Percentiles rank a stretch among this genome's conserved stretches.
Conservation (phyloP, 2,113 vertebrate species). For the Percopsis transmontana region DNA sequence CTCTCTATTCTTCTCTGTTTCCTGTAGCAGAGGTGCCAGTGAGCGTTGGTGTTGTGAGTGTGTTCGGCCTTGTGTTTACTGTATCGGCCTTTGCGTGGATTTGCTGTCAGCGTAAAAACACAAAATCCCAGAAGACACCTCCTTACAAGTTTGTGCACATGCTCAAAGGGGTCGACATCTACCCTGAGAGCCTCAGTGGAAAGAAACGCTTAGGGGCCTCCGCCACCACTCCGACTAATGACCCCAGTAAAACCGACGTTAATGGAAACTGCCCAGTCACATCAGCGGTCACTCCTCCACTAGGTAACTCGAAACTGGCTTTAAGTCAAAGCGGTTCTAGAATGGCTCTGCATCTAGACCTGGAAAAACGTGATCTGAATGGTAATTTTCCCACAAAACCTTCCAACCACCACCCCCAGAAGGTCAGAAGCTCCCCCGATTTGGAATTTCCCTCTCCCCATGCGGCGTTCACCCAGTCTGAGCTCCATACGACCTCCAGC, state of each 20-base stretch:
- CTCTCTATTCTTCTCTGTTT: slow-evolving; percentile 40
- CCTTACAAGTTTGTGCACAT: slow-evolving; percentile 98
- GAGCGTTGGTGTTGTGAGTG: slow-evolving; percentile 91
- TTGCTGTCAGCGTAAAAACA: slow-evolving; percentile 95
- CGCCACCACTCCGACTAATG: slow-evolving; percentile 73
- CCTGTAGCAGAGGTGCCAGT: slow-evolving; percentile 89
- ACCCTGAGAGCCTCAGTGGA: slow-evolving; percentile 91
- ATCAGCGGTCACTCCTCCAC: slow-evolving; percentile 16
- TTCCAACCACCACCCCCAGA: slow-evolving; percentile 78
- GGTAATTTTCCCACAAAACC: slow-evolving; percentile 88
- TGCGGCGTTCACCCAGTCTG: slow-evolving; percentile 79
- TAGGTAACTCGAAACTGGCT: slow-evolving; percentile 57
- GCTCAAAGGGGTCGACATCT: slow-evolving; percentile 97
- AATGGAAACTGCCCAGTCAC: slow-evolving; percentile 69
- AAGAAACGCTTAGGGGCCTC: slow-evolving; percentile 92
- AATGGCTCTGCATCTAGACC: slow-evolving; percentile 86
- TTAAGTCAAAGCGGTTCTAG: slow-evolving; percentile 77
- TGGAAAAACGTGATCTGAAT: slow-evolving; percentile 94
- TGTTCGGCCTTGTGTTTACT: slow-evolving; percentile 94
- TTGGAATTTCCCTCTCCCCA: slow-evolving; percentile 82
- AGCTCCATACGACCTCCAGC: slow-evolving; percentile 84
- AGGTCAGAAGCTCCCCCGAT: slow-evolving; percentile 85
- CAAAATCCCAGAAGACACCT: slow-evolving; percentile 92
- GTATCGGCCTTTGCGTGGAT: slow-evolving; percentile 96
- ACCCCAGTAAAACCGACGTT: slow-evolving; percentile 69